These are phyloP conservation scores for Tautogolabrus adspersus DNA, from an alignment of 2,113 vertebrate species.

Conservation along the genomic window DNA sequence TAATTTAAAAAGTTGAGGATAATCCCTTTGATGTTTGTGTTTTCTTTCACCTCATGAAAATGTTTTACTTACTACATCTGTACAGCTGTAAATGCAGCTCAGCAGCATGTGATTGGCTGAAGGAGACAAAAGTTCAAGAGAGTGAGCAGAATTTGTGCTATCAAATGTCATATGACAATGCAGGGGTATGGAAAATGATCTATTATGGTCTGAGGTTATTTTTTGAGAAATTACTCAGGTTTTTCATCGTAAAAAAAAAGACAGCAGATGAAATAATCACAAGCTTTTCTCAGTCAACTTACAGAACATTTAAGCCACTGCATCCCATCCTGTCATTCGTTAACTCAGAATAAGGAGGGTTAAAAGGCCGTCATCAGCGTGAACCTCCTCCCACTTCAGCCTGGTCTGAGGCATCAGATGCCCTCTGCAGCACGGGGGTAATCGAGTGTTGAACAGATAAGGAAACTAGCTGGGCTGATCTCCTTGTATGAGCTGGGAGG, in stretches of 20 bases:
- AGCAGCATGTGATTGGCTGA: too few species aligned
- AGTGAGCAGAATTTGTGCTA: too few species aligned
- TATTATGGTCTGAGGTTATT: too few species aligned
- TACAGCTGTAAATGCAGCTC: too few species aligned
- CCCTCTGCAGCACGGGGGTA: conserved; percentile 65
- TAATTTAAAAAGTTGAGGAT: too few species aligned
- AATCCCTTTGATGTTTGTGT: too few species aligned
- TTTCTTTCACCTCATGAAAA: too few species aligned
- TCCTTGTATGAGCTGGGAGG: conserved; percentile 69
- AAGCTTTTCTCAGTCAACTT: conserved; percentile 15
- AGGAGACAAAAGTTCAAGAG: too few species aligned
- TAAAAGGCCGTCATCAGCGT: conserved; percentile 70
- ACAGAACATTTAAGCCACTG: conserved; percentile 18
- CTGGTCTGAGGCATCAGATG: conserved; percentile 72
- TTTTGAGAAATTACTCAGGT: too few species aligned
- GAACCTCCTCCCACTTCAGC: conserved; percentile 63
- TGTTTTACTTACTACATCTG: too few species aligned
- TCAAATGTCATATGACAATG: too few species aligned
- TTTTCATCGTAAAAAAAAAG: neutral
- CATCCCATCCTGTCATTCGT: conserved; percentile 35
- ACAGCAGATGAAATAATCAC: neutral
- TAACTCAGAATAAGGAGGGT: conserved; percentile 59
- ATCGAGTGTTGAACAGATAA: conserved; percentile 83
- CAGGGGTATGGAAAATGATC: too few species aligned
- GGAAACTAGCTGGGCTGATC: conserved; percentile 69